These are phyloP conservation scores for Pachliopta kotzebuea DNA, from an alignment of 2,888 invertebrate genomes.

Conservation along the genomic window DNA sequence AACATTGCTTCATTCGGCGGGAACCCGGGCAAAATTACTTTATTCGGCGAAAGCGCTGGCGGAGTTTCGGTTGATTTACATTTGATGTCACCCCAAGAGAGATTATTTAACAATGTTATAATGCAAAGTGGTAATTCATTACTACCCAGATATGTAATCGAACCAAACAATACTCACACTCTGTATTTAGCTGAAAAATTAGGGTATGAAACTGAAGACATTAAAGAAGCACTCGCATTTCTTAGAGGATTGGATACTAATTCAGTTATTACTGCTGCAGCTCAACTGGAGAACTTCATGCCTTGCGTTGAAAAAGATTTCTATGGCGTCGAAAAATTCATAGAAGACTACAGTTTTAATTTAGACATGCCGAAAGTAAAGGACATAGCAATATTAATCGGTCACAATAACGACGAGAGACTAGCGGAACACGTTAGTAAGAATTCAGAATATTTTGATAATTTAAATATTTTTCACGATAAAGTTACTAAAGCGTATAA, in stretches of 20 bases:
- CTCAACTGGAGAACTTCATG: constrained; percentile 28
- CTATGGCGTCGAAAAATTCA: constrained; percentile 35
- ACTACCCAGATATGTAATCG: constrained; percentile 32
- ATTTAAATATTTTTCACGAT: too few species aligned
- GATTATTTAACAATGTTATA: constrained; percentile 41
- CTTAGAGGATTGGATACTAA: constrained; percentile 31
- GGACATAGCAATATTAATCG: constrained; percentile 49
- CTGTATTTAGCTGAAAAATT: constrained; percentile 40
- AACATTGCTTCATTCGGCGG: constrained; percentile 46
- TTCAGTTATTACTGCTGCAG: constrained; percentile 33
- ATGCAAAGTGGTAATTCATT: constrained; percentile 42
- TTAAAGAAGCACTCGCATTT: constrained; percentile 39
- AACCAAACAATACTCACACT: constrained; percentile 35
- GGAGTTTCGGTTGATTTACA: constrained; percentile 39
- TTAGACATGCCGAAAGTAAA: constrained; percentile 42
- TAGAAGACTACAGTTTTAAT: constrained; percentile 45
- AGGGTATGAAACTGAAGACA: constrained; percentile 39
- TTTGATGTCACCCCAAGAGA: constrained; percentile 36
- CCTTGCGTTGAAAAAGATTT: constrained; percentile 36
- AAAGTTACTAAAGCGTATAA: too few species aligned
- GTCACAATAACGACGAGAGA: constrained; percentile 51
- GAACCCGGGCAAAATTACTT: constrained; percentile 39
- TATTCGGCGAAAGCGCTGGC: constrained; percentile 45
- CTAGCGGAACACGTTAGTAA: constrained; percentile 30
- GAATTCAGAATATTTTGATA: too few species aligned